Evolutionary conservation across 2,113 vertebrate genomes (phyloP).

Genomic region (Tragulus kanchil): DNA sequence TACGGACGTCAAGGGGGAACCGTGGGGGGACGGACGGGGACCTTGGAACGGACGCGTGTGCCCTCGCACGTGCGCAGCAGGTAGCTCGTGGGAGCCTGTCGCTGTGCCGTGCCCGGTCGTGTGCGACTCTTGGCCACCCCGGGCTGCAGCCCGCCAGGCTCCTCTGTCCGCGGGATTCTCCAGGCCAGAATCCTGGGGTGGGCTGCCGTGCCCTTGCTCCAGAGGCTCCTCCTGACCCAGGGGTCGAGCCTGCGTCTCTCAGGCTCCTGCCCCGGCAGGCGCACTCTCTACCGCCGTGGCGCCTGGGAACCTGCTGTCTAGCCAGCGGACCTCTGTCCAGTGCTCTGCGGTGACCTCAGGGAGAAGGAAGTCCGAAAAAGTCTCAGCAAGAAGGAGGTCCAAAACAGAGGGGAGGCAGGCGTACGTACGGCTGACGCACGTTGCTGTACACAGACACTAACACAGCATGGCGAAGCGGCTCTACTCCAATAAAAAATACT

Average conservation of each 20-base stretch:
- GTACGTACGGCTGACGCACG: not conserved
- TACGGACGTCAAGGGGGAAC: not conserved
- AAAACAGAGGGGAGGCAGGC: not conserved
- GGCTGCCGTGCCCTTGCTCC: not conserved
- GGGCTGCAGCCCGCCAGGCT: accelerated
- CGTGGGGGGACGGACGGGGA: not conserved
- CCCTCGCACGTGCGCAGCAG: not conserved
- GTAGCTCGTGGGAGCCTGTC: not conserved
- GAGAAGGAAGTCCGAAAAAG: not conserved
- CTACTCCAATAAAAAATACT: not conserved
- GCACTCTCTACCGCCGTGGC: not conserved
- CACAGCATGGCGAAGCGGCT: not conserved
- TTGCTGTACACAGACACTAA: not conserved
- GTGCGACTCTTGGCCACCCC: not conserved
- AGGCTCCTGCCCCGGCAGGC: not conserved
- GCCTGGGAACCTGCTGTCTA: not conserved
- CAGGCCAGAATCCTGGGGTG: not conserved
- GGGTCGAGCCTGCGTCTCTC: not conserved
- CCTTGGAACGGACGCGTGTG: not conserved
- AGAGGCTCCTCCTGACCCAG: not conserved
- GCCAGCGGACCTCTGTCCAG: not conserved
- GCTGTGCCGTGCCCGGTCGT: not conserved
- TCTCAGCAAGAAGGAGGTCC: not conserved
- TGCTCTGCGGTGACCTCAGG: not conserved
- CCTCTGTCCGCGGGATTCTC: not conserved